A percentile compares a stretch with the other conserved stretches of the same genome.
phyloP scores from a whole-genome alignment of 2,113 vertebrate genomes.

The Scopus umbretta region DNA sequence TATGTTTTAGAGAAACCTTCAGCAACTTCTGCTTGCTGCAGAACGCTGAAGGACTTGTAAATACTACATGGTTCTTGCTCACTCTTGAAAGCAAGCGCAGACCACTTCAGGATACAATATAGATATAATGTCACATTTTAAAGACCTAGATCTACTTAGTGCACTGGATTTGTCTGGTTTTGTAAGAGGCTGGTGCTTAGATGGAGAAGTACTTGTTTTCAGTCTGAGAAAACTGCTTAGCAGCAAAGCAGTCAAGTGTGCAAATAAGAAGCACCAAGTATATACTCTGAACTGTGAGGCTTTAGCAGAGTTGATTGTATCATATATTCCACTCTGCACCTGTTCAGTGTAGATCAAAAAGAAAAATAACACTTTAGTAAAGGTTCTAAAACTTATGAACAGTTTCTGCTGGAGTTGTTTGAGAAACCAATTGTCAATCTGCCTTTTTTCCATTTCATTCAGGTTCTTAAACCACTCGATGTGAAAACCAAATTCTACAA shows the following conservation, averaged over 20 bases:
- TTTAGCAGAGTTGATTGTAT: not conserved
- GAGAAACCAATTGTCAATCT: conserved; percentile 68
- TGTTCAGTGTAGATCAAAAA: not conserved
- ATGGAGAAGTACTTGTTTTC: not conserved
- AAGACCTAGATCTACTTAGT: not conserved
- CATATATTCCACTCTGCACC: not conserved
- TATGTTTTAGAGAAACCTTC: not conserved
- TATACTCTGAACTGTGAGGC: not conserved
- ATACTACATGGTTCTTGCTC: not conserved
- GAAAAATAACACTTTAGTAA: not conserved
- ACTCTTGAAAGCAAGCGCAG: not conserved
- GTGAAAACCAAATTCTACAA: conserved; percentile 99
- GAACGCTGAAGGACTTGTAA: not conserved
- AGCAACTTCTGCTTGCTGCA: not conserved
- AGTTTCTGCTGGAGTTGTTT: conserved; percentile 17
- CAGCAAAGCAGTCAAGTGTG: not conserved
- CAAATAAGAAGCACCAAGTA: not conserved
- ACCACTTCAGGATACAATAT: not conserved
- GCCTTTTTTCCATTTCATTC: conserved; percentile 75
- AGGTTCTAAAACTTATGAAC: not conserved
- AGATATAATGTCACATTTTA: not conserved
- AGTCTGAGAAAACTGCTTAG: not conserved
- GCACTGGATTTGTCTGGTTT: not conserved
- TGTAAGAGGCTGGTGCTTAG: not conserved
- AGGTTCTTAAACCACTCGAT: conserved; percentile 97